Evolutionary conservation across 37 sponge, comb jelly and placozoan species (phyloP).

Genomic region (Diacarnus erythraeanus): DNA sequence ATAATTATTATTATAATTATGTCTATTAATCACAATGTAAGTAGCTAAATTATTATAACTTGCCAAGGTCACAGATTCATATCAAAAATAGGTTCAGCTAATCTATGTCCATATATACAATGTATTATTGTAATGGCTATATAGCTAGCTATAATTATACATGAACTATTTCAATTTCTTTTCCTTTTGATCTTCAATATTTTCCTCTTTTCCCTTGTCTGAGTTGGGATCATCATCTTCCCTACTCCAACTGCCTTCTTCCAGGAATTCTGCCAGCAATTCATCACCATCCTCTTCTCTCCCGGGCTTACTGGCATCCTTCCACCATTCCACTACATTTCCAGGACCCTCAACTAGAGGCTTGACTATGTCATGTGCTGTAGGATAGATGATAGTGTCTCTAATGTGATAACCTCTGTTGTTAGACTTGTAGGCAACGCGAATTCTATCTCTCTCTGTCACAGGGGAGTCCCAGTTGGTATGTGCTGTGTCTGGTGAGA

Average conservation of each 20-base stretch:
- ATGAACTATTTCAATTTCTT: background rate
- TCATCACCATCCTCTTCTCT: slow-evolving; percentile 6
- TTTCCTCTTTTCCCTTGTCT: background rate
- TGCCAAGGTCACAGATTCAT: no score
- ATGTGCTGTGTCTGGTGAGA: slow-evolving; percentile 73
- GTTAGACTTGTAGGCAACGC: slow-evolving; percentile 74
- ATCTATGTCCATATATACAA: no score
- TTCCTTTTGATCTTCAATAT: background rate
- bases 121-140: no score
- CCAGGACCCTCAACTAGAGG: slow-evolving; percentile 47
- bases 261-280: background rate
- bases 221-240: background rate
- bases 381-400: slow-evolving; percentile 72
- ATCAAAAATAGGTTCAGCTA: no score
- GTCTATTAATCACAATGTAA: no score
- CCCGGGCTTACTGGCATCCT: slow-evolving; percentile 5
- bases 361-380: slow-evolving; percentile 85
- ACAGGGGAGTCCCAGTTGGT: slow-evolving; percentile 84
- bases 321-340: slow-evolving; percentile 78
- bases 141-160: no score
- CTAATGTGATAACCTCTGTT: slow-evolving; percentile 71
- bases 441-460: slow-evolving; percentile 73
- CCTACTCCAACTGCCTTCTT: no score
- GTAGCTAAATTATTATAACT: no score
- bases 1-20: no score